Conservation (phyloP, 2,797 vertebrate species). For the Sylvia borin region DNA sequence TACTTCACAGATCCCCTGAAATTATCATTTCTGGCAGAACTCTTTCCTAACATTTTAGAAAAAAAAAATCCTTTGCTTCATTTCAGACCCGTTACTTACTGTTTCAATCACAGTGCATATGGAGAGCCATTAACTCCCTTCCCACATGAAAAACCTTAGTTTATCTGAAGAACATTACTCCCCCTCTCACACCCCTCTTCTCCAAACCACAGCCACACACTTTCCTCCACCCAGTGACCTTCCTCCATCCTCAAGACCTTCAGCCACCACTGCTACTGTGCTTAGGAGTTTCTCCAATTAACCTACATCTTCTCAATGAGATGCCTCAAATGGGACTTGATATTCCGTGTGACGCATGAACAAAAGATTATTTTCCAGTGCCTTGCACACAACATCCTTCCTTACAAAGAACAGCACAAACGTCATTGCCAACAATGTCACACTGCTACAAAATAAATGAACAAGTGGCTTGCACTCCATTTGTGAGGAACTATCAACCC, state of each 20-base stretch:
- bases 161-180: neutral
- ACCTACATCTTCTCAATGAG: neutral
- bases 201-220: neutral
- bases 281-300: neutral
- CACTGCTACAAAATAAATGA: neutral
- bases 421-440: neutral
- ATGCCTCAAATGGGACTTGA: neutral
- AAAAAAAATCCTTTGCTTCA: neutral
- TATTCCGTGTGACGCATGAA: neutral
- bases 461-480: neutral
- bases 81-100: neutral
- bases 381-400: neutral
- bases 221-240: neutral
- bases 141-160: neutral
- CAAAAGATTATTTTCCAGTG: neutral
- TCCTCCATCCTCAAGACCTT: neutral
- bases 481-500: neutral
- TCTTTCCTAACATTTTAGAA: neutral
- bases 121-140: neutral
- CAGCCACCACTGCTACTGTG: neutral
- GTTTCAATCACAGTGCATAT: neutral
- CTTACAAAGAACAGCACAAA: neutral
- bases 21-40: neutral
- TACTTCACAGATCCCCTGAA: neutral
- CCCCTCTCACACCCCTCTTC: neutral